Conservation (phyloP, 2,888 invertebrate genomes). For the Entomobrya multifasciata region DNA sequence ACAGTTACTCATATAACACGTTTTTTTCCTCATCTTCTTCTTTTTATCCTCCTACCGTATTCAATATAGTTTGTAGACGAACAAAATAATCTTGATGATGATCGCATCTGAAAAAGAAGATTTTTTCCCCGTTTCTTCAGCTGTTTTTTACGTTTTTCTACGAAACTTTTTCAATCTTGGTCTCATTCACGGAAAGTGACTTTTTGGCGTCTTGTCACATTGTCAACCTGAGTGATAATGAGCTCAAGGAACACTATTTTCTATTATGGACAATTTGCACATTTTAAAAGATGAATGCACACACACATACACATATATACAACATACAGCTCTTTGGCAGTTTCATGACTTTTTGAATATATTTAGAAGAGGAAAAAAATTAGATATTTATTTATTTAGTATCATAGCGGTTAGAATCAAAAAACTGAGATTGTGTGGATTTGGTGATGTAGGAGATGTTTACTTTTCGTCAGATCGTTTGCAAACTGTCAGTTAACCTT, state of each 20-base stretch:
- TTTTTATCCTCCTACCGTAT: not conserved
- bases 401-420: conserved; percentile 40
- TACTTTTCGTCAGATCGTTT: conserved; percentile 64
- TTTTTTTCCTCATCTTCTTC: conserved; percentile 13
- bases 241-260: conserved; percentile 36
- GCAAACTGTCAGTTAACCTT: conserved; percentile 72
- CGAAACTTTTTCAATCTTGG: conserved; percentile 36
- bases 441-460: conserved; percentile 55
- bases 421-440: conserved; percentile 44
- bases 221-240: conserved; percentile 63
- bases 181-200: conserved; percentile 42
- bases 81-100: conserved; percentile 16
- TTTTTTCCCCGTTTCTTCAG: conserved; percentile 47
- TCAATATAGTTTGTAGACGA: not conserved
- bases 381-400: conserved; percentile 31
- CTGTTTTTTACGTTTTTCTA: conserved; percentile 43
- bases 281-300: not conserved
- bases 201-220: conserved; percentile 49
- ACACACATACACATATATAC: not conserved
- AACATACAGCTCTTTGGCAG: no score
- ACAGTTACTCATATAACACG: not conserved
- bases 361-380: not conserved
- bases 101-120: conserved; percentile 29
- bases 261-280: conserved; percentile 50
- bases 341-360: conserved; percentile 12